These are phyloP conservation scores for Nymphalis c-album DNA, from an alignment of 2,888 invertebrate genomes.

Conservation along the genomic window DNA sequence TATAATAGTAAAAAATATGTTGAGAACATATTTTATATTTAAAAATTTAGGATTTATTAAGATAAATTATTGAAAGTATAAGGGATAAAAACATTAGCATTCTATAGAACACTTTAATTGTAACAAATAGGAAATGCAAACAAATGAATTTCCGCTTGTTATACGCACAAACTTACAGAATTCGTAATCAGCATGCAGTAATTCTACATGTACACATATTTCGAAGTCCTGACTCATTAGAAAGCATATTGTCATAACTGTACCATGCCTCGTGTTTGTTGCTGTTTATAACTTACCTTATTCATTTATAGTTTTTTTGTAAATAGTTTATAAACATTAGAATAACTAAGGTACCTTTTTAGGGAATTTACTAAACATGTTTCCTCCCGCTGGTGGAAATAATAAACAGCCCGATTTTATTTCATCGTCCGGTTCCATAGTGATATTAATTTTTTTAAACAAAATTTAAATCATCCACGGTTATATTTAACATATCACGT, in stretches of 20 bases:
- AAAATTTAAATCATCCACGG: conserved; percentile 2
- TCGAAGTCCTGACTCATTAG: conserved; percentile 43
- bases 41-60: not conserved
- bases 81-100: conserved; percentile 10
- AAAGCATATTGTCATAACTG: conserved; percentile 37
- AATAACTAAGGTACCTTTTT: conserved; percentile 80
- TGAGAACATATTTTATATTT: not conserved
- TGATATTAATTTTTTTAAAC: conserved; percentile 19
- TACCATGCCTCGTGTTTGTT: conserved; percentile 21
- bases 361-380: conserved; percentile 87
- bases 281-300: conserved; percentile 3
- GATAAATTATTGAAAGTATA: conserved; percentile 13
- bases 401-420: conserved; percentile 88
- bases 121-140: conserved; percentile 17
- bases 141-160: conserved; percentile 20
- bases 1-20: not conserved
- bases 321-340: not conserved
- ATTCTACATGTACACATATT: conserved; percentile 35
- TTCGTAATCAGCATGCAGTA: conserved; percentile 21
- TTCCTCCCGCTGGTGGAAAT: conserved; percentile 85
- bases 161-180: conserved; percentile 20
- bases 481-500: conserved; percentile 24
- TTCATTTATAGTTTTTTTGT: conserved; percentile 2
- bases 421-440: conserved; percentile 88
- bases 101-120: conserved; percentile 12